Conservation (phyloP, 2,888 invertebrate species). For the Dasypolia templi region DNA sequence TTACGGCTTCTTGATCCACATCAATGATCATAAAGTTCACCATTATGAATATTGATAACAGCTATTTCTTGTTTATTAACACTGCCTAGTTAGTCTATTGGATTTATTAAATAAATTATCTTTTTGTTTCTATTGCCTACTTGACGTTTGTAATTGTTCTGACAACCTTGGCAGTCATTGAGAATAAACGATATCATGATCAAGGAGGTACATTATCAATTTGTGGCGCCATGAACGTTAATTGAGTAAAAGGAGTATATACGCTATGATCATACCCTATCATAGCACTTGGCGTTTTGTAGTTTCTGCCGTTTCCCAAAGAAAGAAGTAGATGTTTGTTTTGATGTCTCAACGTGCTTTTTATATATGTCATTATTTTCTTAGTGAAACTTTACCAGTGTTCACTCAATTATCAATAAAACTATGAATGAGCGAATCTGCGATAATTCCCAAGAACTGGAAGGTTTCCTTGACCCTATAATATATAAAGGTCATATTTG, state of each 20-base stretch:
- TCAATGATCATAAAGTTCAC: conserved; percentile 15
- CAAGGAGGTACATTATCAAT: conserved; percentile 14
- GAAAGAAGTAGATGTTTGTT: neutral
- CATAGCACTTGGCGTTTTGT: neutral
- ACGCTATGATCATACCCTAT: neutral
- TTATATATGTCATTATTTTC: neutral
- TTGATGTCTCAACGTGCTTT: neutral
- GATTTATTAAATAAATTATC: neutral
- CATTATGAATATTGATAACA: conserved; percentile 20
- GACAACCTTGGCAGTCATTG: conserved; percentile 1
- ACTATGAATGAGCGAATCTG: conserved; percentile 13
- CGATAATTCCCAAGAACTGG: conserved; percentile 2
- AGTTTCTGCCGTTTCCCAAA: neutral
- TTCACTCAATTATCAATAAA: neutral
- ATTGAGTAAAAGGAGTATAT: neutral
- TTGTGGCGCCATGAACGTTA: neutral
- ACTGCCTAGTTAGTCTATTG: too few species aligned
- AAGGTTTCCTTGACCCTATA: conserved; percentile 26
- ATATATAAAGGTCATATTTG: neutral
- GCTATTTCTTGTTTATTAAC: too few species aligned
- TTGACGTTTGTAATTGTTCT: conserved; percentile 20
- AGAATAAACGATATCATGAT: neutral
- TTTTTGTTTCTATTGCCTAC: neutral
- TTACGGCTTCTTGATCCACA: neutral
- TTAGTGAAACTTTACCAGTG: neutral